These are phyloP conservation scores for Phortica okadai DNA, from an alignment of 2,888 invertebrate genomes.

Conservation along the genomic window DNA sequence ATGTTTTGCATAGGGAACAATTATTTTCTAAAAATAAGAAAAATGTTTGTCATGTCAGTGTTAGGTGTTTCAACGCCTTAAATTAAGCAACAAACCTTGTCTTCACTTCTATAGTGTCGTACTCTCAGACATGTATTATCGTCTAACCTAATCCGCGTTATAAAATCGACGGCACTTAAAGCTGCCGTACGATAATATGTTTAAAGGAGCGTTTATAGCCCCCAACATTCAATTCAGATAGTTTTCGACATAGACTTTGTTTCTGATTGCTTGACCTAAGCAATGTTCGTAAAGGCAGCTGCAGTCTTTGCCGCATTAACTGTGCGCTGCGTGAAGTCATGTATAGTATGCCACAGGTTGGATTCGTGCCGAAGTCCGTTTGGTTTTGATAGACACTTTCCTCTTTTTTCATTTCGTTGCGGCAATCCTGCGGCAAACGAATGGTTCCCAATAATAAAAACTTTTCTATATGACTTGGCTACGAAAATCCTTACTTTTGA, in stretches of 20 bases:
- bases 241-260: neutral
- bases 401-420: conserved; percentile 6
- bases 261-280: neutral
- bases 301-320: conserved; percentile 9
- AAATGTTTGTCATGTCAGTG: neutral
- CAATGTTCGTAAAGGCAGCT: neutral
- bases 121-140: neutral
- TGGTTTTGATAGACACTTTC: conserved; percentile 5
- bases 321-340: conserved; percentile 29
- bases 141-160: neutral
- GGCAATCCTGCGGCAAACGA: neutral
- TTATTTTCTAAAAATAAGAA: neutral
- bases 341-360: neutral
- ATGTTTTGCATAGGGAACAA: conserved; percentile 86
- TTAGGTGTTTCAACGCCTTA: neutral
- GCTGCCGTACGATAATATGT: neutral
- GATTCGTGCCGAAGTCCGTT: conserved; percentile 11
- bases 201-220: neutral
- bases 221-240: neutral
- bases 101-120: conserved; percentile 3
- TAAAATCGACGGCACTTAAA: neutral
- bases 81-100: neutral
- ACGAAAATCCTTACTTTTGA: neutral
- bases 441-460: neutral
- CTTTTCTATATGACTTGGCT: neutral